Evolutionary conservation across 2,888 invertebrate genomes (phyloP), one percentile per base, ranked within the genome.

Genomic region (Polyommatus icarus): DNA sequence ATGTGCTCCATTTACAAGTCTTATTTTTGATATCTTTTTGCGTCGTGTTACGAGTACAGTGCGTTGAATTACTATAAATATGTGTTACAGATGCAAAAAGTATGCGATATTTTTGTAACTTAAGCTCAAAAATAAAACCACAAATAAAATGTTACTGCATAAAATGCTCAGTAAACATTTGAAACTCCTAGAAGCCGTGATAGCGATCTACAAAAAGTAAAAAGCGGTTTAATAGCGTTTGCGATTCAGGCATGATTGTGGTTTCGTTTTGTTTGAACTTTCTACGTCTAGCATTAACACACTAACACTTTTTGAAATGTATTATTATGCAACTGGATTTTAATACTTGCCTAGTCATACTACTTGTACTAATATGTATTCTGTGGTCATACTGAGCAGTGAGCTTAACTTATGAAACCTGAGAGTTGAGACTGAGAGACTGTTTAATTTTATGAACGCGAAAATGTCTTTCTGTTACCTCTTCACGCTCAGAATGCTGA

Each of bases 221-320:
- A 67, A 67, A 67, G 12, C 29, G 15, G 67, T 32, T 3, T 67
- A 67, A 67, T 67, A 67, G 32, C 67, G 29, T 67, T 67, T 29
- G 67, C 32, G 29, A 67, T 67, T 67, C 67, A 67, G 67, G 67
- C 15, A 15, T 6, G 67, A 32, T 18, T 29, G 67, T 67, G 67
- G 29, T 67, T 67, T 67, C 29, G 5, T 67, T 72, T 72, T 40
- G 36, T 36, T 72, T 54, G 7, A 18, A 75, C 75, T 75, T 75
- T 75, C 75, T 75, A 75, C 54, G 75, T 54, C 50, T 73, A 73
- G 24, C 54, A 54, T 75, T 75, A 50, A 75, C 75, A 75, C 50
- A 75, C 29, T 75, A 32, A 67, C 29, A 67, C 29, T 67, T 67
- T 59, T 67, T 67, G 4, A 67, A 67, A 67, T 15, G 29, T 67